Percentiles rank a stretch among this genome's conserved stretches.
Evolutionary conservation across 2,113 vertebrate genomes (phyloP).

Genomic region (Centropus unirufus): DNA sequence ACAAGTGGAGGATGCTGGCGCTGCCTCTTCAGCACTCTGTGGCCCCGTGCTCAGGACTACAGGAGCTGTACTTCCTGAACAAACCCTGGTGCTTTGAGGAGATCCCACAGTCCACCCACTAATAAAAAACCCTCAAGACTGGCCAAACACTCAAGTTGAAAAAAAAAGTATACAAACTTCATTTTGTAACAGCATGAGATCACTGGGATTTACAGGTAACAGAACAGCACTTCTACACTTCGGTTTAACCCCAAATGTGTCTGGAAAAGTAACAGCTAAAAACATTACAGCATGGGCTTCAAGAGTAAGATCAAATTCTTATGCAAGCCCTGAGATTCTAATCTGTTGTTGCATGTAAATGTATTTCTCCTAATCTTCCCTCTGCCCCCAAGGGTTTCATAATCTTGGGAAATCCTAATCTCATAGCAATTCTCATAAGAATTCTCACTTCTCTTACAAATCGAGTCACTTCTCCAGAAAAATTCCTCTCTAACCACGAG

Average conservation of each 20-base stretch:
- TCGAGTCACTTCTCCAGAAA: background rate
- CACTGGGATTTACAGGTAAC: background rate
- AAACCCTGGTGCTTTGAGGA: background rate
- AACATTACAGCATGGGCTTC: background rate
- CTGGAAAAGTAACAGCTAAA: background rate
- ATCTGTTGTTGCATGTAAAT: background rate
- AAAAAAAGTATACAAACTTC: accelerated
- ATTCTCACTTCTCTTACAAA: background rate
- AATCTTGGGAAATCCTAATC: slow-evolving; percentile 1
- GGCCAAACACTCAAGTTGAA: background rate
- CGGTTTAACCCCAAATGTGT: background rate
- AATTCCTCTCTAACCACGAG: background rate
- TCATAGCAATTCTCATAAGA: background rate
- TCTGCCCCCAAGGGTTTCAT: accelerated
- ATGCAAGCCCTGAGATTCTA: background rate
- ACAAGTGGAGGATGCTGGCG: background rate
- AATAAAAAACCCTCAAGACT: background rate
- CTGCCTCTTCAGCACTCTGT: background rate
- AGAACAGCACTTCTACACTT: background rate
- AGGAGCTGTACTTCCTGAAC: background rate
- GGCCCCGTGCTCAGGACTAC: accelerated
- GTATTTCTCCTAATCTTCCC: background rate
- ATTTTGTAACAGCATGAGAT: background rate
- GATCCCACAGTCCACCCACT: background rate
- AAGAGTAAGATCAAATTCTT: background rate